A percentile compares a stretch with the other conserved stretches of the same genome.
These are phyloP conservation scores for Phrynocephalus versicolor DNA, from an alignment of 2,113 vertebrate species.

Conservation along the genomic window DNA sequence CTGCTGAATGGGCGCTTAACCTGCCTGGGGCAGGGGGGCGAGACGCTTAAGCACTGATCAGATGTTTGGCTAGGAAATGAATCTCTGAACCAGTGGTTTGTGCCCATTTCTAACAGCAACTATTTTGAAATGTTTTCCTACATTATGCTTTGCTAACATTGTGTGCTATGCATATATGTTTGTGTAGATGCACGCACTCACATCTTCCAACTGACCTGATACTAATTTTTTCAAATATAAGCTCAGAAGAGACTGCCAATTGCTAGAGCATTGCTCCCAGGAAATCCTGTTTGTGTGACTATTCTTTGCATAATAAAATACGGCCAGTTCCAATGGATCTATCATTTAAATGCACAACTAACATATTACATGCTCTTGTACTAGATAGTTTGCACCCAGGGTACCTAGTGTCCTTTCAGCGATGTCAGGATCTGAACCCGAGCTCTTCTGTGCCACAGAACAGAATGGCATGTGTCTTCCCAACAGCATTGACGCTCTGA, in stretches of 20 bases:
- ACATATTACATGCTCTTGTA: neutral
- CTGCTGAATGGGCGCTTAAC: no score
- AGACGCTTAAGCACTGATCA: no score
- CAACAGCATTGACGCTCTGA: neutral
- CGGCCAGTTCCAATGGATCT: neutral
- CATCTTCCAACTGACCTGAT: neutral
- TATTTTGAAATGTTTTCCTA: neutral
- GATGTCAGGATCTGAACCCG: neutral
- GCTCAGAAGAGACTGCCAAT: neutral
- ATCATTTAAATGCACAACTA: neutral
- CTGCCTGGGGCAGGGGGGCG: no score
- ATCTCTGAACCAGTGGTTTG: no score
- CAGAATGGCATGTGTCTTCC: neutral
- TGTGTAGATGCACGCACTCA: no score
- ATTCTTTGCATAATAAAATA: neutral
- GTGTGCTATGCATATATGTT: no score
- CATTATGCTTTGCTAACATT: no score
- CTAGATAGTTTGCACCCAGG: neutral
- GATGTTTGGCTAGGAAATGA: no score
- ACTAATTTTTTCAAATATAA: neutral
- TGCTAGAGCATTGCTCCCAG: neutral
- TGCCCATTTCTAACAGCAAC: no score
- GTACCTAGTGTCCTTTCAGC: neutral
- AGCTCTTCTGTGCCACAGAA: neutral
- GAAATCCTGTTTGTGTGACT: neutral